Percentiles rank a stretch among this genome's conserved stretches.
Evolutionary conservation across 1,140 invertebrate genomes (phyloP).

Genomic region (Pseudomyrmex gracilis): DNA sequence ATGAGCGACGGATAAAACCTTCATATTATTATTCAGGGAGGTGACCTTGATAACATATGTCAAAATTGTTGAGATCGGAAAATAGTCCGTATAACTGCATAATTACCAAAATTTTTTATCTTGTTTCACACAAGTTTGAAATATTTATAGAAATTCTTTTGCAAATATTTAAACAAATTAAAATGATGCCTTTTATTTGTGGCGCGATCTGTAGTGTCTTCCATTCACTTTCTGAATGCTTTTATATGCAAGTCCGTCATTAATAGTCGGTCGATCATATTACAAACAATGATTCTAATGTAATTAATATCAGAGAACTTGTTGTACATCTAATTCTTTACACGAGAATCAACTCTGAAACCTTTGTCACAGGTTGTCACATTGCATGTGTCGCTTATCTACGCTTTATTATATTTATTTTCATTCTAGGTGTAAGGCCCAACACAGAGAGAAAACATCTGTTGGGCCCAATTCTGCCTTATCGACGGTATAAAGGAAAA

Average conservation of each 20-base stretch:
- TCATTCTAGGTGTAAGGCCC: not conserved
- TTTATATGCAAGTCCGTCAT: conserved; percentile 7
- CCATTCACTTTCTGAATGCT: conserved; percentile 36
- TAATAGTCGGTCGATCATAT: conserved; percentile 31
- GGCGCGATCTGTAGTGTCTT: conserved; percentile 58
- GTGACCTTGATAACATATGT: too few relatives aligned
- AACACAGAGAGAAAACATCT: not conserved
- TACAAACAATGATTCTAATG: not conserved
- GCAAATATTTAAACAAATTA: conserved; percentile 10
- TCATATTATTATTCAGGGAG: too few relatives aligned
- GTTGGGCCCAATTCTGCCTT: conserved; percentile 54
- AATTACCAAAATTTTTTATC: too few relatives aligned
- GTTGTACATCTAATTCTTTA: not conserved
- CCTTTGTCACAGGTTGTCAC: not conserved
- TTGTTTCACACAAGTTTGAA: too few relatives aligned
- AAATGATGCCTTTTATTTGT: conserved; percentile 19
- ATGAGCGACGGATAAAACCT: too few relatives aligned
- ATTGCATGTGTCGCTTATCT: not conserved
- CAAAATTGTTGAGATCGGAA: too few relatives aligned
- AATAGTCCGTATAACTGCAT: too few relatives aligned
- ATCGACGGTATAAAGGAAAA: conserved; percentile 60
- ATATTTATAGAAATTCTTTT: not conserved
- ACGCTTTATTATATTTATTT: not conserved
- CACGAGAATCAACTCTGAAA: not conserved
- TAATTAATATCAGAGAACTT: conserved; percentile 8